A percentile compares a stretch with the other conserved stretches of the same genome.
Conservation (phyloP, 2,797 vertebrate species). For the Knipowitschia caucasica region DNA sequence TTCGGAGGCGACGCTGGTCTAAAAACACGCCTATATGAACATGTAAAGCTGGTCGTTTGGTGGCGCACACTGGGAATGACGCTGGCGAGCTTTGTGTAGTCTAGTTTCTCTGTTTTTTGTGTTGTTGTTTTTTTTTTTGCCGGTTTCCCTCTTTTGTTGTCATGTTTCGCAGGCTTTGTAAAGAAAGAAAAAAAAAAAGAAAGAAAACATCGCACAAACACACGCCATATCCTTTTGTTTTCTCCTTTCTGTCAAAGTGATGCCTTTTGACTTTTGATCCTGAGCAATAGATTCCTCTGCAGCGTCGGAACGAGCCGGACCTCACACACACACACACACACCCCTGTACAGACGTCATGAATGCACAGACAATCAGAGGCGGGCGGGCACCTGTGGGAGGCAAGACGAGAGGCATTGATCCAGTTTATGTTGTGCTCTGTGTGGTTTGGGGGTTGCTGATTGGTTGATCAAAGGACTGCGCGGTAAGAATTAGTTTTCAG, state of each 20-base stretch:
- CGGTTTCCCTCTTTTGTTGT: conserved; percentile 22
- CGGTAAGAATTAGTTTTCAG: no score
- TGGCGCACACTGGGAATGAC: conserved; percentile 46
- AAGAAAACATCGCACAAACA: conserved; percentile 49
- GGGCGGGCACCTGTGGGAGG: conserved; percentile 16
- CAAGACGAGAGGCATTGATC: conserved; percentile 26
- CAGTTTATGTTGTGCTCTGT: conserved; percentile 39
- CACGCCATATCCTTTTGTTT: conserved; percentile 55
- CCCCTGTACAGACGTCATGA: conserved; percentile 68
- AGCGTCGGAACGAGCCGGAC: conserved; percentile 73
- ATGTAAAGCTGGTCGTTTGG: conserved; percentile 37
- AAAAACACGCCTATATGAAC: conserved; percentile 7
- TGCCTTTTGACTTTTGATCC: conserved; percentile 62
- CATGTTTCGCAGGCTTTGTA: conserved; percentile 49
- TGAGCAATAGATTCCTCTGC: conserved; percentile 75
- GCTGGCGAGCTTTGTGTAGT: conserved; percentile 44
- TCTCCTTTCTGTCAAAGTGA: conserved; percentile 66
- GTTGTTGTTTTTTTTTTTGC: conserved; percentile 34
- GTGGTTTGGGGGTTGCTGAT: neutral
- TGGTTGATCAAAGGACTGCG: neutral
- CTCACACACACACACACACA: conserved; percentile 69
- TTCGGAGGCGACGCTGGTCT: conserved; percentile 23
- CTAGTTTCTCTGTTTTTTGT: no score
- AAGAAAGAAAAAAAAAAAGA: no score
- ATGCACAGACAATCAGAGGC: conserved; percentile 81